Base-by-base conservation (phyloP, 2,113 vertebrate genomes). In the Rhipidura dahli region DNA sequence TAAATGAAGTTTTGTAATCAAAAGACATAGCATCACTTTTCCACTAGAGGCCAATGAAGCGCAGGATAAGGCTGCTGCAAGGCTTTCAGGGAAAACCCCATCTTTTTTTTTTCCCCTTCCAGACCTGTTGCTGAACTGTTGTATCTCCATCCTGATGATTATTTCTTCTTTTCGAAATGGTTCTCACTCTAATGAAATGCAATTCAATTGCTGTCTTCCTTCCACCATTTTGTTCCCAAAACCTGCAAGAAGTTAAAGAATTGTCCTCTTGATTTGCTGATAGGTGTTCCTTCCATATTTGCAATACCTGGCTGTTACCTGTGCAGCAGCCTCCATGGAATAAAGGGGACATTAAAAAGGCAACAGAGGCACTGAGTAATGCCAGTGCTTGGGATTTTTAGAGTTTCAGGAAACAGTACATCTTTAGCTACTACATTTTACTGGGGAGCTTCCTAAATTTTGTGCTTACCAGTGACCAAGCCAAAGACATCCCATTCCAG, bases 41-140 rank as follows among this genome's bases (percentile, higher is more conserved):
- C 96, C 97, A 94, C 97, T 95, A 98, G 98, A 96, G 96, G 97
- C 49, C 97, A 97, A 97, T 96, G 93, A 81, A 96, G 92, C 6
- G 33, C 66, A 96, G 95, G 83, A 30, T 12, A 93, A 97, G 18
- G 57, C 77, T 70, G 70, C 56, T 77, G 27, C 47, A 20, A 56
- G 22, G 24, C 37, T 59, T 75, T 51, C 20, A 19, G 33, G 13
- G 42, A 50, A 60, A 66, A 22, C 8, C 30, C 17, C 23, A 8
- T 70, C 23, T 39, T 80, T 37, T 80, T 60, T 79, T 7, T 80
- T 60, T 79, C 7, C 28, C 56, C 18, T 86, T 80, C 31, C 49
- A 59, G 50, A 89, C 75, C 69, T 87, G 59, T 84, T 95, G 90
- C 83, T 89, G 35, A 72, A 35, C 45, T 69, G 42, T 61, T 63